Evolutionary conservation across 2,888 invertebrate genomes (phyloP).

Genomic region (Epirrita christyi): DNA sequence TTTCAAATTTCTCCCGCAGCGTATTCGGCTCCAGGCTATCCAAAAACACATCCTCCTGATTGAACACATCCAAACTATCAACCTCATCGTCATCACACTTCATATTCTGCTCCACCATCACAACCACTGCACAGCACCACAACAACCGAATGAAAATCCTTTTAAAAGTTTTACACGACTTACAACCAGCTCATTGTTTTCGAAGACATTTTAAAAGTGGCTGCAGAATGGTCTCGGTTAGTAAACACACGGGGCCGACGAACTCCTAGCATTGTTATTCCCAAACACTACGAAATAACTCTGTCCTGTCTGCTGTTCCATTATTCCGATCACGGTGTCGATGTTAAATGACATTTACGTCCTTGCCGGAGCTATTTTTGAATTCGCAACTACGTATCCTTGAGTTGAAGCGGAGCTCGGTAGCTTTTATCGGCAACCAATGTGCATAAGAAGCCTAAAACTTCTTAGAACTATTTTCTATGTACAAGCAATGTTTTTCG

Average conservation of each 20-base stretch:
- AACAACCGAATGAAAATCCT: constrained; percentile 36
- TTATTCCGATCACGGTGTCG: constrained; percentile 71
- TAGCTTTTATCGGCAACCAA: constrained; percentile 5
- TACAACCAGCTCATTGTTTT: constrained; percentile 43
- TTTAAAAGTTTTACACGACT: constrained; percentile 5
- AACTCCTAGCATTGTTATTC: constrained; percentile 79
- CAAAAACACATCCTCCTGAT: constrained; percentile 65
- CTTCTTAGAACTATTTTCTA: not conserved
- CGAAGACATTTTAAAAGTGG: constrained; percentile 62
- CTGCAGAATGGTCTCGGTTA: constrained; percentile 62
- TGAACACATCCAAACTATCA: constrained; percentile 74
- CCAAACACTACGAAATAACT: constrained; percentile 71
- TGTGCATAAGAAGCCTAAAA: not conserved
- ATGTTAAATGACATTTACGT: constrained; percentile 64
- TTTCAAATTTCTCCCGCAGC: constrained; percentile 62
- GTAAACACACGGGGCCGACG: constrained; percentile 72
- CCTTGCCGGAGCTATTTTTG: constrained; percentile 53
- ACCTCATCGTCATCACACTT: constrained; percentile 66
- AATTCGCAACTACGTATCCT: constrained; percentile 19
- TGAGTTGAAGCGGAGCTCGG: not conserved
- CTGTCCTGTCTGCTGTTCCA: constrained; percentile 49
- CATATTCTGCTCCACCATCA: constrained; percentile 73
- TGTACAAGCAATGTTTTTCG: not conserved
- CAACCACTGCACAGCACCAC: constrained; percentile 40
- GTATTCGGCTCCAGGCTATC: constrained; percentile 73